Evolutionary conservation across 2,113 vertebrate genomes (phyloP).

Genomic region (Myrmophylax atrothorax): DNA sequence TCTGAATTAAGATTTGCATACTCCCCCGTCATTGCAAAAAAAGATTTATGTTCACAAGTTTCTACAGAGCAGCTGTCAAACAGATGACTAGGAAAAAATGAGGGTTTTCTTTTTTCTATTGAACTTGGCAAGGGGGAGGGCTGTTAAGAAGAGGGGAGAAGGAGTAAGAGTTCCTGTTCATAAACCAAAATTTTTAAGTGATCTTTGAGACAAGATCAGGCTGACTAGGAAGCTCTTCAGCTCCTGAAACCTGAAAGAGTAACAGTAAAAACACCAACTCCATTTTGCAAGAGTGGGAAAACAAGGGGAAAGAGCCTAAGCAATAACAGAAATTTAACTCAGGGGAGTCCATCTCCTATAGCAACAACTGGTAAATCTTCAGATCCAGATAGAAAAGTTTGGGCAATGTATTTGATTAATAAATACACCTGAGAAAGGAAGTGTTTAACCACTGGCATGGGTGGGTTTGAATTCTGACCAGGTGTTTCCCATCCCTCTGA

Average conservation of each 20-base stretch:
- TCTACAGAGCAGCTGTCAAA: constrained; percentile 59
- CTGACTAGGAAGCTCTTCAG: constrained; percentile 11
- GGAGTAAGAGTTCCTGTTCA: background rate
- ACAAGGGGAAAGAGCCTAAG: background rate
- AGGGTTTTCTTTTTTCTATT: background rate
- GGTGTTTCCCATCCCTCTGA: background rate
- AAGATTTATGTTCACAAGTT: constrained; percentile 64
- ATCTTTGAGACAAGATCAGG: constrained; percentile 11
- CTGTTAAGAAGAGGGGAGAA: background rate
- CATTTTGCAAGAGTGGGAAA: background rate
- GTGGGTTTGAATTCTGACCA: background rate
- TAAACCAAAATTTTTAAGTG: constrained; percentile 12
- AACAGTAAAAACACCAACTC: background rate
- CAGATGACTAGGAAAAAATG: constrained; percentile 51
- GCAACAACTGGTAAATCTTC: background rate
- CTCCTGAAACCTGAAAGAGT: background rate
- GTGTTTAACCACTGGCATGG: background rate
- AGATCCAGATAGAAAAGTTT: background rate
- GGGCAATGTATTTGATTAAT: background rate
- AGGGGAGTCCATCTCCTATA: background rate
- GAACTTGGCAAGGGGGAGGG: background rate
- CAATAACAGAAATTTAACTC: background rate
- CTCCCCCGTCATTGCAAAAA: constrained; percentile 55
- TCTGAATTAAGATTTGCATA: constrained; percentile 66
- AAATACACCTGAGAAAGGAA: background rate